Base-by-base conservation (phyloP, 2,888 invertebrate species). In the Copidosoma aretas region DNA sequence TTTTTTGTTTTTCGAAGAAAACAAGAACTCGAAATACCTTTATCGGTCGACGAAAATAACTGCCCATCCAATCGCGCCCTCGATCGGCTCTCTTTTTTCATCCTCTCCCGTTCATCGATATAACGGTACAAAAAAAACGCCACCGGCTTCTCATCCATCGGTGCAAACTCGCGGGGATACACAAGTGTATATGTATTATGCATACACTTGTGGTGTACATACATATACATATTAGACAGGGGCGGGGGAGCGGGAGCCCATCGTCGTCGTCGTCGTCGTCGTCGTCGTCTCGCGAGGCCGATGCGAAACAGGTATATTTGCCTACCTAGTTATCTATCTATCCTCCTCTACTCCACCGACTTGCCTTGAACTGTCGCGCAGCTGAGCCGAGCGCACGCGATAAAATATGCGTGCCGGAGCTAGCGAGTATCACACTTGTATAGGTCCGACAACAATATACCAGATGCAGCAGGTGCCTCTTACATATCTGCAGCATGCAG, bases 331-430 rank as follows among this genome's bases (percentile, higher is more conserved):
- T 32, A 32, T 8, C 8, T 32, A 32, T 8, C 32, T 32, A 32
- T 32, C 3, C 32, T 32, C 3, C 32, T 32, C 32, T 32, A 65
- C 61, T 69, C 61, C 58, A 70, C 64, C 61, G 68, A 66, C 61
- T 77, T 67, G 64, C 77, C 76, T 77, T 77, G 75, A 77, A 75
- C 73, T 72, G 74, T 73, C 73, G 73, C 70, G n/a, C 70, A 67
- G 73, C 70, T 53, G 46, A 63, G 59, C 61, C 49, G 64, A 62
- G 69, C 61, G 52, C 56, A 25, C 56, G 41, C 67, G 64, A 67
- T 72, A 64, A 70, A 70, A 68, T 71, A 71, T 65, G 59, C 65
- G 59, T 21, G 59, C n/a, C 32, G 32, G 32, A 32, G 32, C 32
- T 32, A 49, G 22, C n/a, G 24, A 14, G 25, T 14, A 51, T 8